Conservation (phyloP, 2,113 vertebrate genomes). For the Peromyscus californicus region DNA sequence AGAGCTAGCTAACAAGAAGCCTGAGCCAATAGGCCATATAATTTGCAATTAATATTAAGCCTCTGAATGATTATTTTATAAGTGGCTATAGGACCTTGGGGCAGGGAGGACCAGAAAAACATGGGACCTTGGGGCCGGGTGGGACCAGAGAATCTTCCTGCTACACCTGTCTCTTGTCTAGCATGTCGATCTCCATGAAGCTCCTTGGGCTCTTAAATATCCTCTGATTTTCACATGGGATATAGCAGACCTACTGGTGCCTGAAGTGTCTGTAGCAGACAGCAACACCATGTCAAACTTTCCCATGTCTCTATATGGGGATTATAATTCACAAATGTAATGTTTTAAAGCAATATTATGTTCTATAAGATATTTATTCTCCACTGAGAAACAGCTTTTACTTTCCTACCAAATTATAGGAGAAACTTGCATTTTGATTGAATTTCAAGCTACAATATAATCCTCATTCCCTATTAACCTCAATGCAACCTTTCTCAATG, state of each 20-base stretch:
- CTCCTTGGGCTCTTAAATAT: background rate
- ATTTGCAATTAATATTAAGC: too few species aligned
- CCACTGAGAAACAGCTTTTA: background rate
- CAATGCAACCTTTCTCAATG: background rate
- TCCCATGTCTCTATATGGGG: background rate
- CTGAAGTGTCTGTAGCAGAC: background rate
- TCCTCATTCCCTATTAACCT: background rate
- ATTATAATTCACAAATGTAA: background rate
- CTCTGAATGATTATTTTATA: too few species aligned
- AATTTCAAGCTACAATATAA: background rate
- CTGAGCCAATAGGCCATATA: too few species aligned
- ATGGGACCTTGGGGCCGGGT: too few species aligned
- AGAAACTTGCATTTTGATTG: background rate
- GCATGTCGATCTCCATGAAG: background rate
- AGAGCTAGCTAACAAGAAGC: too few species aligned
- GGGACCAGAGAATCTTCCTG: too few species aligned
- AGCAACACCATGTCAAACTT: background rate
- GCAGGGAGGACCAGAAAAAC: too few species aligned
- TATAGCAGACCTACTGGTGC: background rate
- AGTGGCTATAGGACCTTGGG: too few species aligned
- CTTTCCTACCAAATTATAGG: slow-evolving; percentile 13
- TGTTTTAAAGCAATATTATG: background rate
- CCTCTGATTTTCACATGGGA: background rate
- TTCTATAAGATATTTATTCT: background rate
- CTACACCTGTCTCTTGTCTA: background rate